Percentiles rank a stretch among this genome's conserved stretches.
Conservation (phyloP, 2,113 vertebrate genomes). For the Corythornis vintsioides region DNA sequence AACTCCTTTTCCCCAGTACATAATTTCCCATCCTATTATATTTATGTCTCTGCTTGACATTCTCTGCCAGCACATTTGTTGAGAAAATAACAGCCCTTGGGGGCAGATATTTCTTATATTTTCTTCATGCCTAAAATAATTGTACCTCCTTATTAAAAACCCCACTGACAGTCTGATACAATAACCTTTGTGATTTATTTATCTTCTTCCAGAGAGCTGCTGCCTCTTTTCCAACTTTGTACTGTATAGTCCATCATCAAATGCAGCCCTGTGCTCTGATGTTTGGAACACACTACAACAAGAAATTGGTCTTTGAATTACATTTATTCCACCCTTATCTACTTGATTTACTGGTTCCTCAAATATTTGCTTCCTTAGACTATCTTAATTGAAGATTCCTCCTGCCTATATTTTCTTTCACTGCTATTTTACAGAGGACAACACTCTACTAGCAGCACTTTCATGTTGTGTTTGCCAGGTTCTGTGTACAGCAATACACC, state of each 20-base stretch:
- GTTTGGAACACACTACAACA: conserved; percentile 37
- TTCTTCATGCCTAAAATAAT: conserved; percentile 18
- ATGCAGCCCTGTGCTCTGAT: conserved; percentile 32
- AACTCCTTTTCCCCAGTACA: background rate
- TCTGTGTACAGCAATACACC: background rate
- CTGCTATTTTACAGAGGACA: background rate
- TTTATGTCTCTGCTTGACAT: conserved; percentile 37
- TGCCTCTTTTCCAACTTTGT: conserved; percentile 27
- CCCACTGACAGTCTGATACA: conserved; percentile 10
- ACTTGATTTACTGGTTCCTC: conserved; percentile 50
- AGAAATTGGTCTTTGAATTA: conserved; percentile 49
- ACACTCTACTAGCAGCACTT: background rate
- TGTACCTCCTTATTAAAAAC: conserved; percentile 48
- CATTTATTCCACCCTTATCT: conserved; percentile 59
- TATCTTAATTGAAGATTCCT: conserved; percentile 62
- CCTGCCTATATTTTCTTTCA: conserved; percentile 19
- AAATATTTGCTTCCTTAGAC: conserved; percentile 66
- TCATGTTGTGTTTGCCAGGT: background rate
- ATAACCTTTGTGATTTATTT: conserved; percentile 57
- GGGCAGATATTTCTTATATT: conserved; percentile 14
- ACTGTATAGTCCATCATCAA: conserved; percentile 45
- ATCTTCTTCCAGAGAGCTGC: conserved; percentile 34
- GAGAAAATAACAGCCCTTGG: conserved; percentile 33
- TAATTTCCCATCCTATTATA: background rate
- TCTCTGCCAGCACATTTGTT: conserved; percentile 22